Evolutionary conservation across 2,888 invertebrate species (phyloP).

Genomic region (Drosophila nigricruria): DNA sequence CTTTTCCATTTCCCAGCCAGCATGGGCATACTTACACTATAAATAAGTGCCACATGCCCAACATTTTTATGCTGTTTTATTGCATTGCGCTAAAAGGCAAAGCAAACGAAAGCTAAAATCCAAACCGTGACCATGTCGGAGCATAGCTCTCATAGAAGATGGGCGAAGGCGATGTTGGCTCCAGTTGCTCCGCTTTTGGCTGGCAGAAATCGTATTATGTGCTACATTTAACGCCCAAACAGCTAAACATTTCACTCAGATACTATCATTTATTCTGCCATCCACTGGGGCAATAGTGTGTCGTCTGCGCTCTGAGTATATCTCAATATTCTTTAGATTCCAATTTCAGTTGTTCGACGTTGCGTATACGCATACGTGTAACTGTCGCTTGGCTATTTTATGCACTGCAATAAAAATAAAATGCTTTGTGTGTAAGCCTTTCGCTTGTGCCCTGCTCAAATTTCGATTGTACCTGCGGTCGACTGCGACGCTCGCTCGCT

Average conservation of each 20-base stretch:
- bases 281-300: constrained; percentile 31
- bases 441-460: constrained; percentile 18
- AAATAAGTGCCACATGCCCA: constrained; percentile 76
- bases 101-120: constrained; percentile 40
- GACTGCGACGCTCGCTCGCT: constrained; percentile 24
- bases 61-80: constrained; percentile 79
- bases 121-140: constrained; percentile 38
- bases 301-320: not conserved
- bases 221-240: constrained; percentile 77
- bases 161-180: constrained; percentile 11
- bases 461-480: constrained; percentile 62
- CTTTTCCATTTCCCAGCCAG: constrained; percentile 3
- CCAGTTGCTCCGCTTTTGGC: not conserved
- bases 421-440: constrained; percentile 65
- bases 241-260: constrained; percentile 52
- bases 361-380: constrained; percentile 6
- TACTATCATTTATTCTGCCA: constrained; percentile 42
- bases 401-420: constrained; percentile 72
- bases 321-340: constrained; percentile 16
- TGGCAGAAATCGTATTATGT: constrained; percentile 72
- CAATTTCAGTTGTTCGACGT: constrained; percentile 1
- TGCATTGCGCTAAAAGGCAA: constrained; percentile 71
- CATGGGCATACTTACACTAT: constrained; percentile 49
- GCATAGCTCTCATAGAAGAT: not conserved
- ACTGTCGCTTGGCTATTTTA: constrained; percentile 42